phyloP scores from a whole-genome alignment of 2,888 invertebrate genomes.

The Epinotia bilunana region DNA sequence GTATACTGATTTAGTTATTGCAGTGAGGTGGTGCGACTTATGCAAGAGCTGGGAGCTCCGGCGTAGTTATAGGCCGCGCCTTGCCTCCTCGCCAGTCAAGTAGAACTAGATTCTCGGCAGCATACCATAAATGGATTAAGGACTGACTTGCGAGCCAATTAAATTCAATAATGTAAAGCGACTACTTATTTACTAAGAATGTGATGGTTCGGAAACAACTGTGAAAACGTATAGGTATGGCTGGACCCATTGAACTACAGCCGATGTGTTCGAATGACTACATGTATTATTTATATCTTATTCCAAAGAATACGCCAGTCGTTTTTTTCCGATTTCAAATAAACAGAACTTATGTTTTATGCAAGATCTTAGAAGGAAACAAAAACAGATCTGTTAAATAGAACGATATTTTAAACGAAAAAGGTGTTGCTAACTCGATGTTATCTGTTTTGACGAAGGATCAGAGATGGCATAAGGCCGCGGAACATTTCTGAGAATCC shows the following conservation, averaged over 20 bases:
- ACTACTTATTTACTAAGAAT: constrained; percentile 52
- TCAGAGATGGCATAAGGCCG: constrained; percentile 50
- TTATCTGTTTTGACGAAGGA: constrained; percentile 45
- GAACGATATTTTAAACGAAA: constrained; percentile 35
- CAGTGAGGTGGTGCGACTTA: not conserved
- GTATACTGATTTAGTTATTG: not conserved
- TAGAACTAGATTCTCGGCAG: constrained; percentile 69
- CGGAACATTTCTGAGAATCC: constrained; percentile 54
- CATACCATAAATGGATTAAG: constrained; percentile 68
- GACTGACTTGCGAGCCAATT: constrained; percentile 64
- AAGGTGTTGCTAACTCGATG: constrained; percentile 42
- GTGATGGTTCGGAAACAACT: constrained; percentile 43
- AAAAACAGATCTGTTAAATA: constrained; percentile 37
- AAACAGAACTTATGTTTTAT: constrained; percentile 41
- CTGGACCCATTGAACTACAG: constrained; percentile 42
- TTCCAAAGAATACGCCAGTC: constrained; percentile 27
- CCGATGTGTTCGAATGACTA: constrained; percentile 32
- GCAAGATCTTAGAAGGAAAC: constrained; percentile 31
- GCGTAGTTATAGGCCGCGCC: constrained; percentile 19
- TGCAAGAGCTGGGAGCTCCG: constrained; percentile 10
- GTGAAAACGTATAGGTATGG: constrained; percentile 31
- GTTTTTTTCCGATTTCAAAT: constrained; percentile 31
- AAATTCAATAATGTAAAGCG: constrained; percentile 64
- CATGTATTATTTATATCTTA: constrained; percentile 38
- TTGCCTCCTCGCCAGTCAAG: constrained; percentile 38